Percentiles rank a stretch among this genome's conserved stretches.
These are phyloP conservation scores for Melanitta fusca DNA, from an alignment of 2,797 vertebrate species.

Conservation along the genomic window DNA sequence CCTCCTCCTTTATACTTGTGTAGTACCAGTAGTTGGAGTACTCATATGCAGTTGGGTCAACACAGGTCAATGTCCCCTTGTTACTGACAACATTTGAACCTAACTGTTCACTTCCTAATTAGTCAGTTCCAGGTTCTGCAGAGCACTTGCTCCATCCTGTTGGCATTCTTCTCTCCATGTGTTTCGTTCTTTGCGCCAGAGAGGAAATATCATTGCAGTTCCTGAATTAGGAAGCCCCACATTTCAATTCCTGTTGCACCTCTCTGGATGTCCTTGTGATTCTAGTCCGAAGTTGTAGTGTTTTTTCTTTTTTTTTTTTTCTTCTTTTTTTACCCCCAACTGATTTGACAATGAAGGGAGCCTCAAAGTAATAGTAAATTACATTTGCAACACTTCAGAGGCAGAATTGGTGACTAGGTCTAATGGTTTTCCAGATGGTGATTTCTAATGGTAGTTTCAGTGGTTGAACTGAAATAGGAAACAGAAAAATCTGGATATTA, in stretches of 20 bases:
- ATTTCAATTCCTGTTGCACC: neutral
- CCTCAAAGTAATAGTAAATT: neutral
- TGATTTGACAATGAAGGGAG: neutral
- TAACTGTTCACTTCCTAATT: neutral
- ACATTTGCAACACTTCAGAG: neutral
- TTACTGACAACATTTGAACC: neutral
- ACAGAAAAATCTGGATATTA: neutral
- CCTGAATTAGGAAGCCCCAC: neutral
- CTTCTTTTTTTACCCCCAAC: neutral
- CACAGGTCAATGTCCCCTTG: neutral
- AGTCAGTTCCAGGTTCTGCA: neutral
- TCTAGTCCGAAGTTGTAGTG: neutral
- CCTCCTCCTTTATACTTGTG: neutral
- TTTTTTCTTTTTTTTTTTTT: slow-evolving; percentile 19
- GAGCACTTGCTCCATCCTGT: neutral
- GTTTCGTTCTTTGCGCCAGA: neutral
- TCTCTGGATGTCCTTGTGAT: neutral
- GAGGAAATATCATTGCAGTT: neutral
- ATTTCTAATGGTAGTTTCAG: neutral
- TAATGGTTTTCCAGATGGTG: neutral
- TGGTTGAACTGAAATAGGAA: slow-evolving; percentile 24
- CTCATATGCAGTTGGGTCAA: neutral
- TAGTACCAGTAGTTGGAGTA: neutral
- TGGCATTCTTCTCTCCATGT: neutral
- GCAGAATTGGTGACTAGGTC: neutral